These are phyloP conservation scores for Macroramphosus scolopax DNA, from an alignment of 2,797 vertebrate species.

Conservation along the genomic window DNA sequence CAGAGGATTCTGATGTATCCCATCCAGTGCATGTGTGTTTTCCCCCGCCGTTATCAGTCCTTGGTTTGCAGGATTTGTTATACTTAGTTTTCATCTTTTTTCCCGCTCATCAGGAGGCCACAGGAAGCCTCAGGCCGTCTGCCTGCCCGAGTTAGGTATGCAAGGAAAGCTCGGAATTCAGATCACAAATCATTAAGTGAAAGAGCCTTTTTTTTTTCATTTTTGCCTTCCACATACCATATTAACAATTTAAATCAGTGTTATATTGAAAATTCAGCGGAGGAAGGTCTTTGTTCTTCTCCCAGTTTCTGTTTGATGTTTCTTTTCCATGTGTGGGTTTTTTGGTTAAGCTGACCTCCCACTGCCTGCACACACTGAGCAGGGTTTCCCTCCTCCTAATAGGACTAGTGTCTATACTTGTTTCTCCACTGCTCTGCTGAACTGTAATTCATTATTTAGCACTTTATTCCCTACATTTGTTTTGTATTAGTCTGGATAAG, in stretches of 20 bases:
- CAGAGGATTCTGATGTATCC: no score
- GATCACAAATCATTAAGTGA: conserved; percentile 28
- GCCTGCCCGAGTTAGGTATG: conserved; percentile 30
- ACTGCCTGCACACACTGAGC: conserved; percentile 36
- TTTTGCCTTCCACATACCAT: conserved; percentile 24
- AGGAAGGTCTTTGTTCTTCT: conserved; percentile 47
- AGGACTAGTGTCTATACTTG: conserved; percentile 34
- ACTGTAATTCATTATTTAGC: conserved; percentile 39
- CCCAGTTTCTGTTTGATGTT: conserved; percentile 44
- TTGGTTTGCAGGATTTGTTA: conserved; percentile 21
- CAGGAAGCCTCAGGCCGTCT: conserved; percentile 31
- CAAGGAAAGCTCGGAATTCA: conserved; percentile 29
- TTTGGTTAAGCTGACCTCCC: conserved; percentile 39
- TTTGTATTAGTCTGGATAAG: conserved; percentile 28
- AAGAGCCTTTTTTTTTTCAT: conserved; percentile 17
- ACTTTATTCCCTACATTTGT: conserved; percentile 47
- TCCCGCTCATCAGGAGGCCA: conserved; percentile 45
- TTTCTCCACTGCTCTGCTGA: conserved; percentile 37
- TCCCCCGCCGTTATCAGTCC: neutral
- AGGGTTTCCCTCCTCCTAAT: conserved; percentile 23
- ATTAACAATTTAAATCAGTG: conserved; percentile 52
- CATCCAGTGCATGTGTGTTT: neutral
- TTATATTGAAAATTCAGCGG: conserved; percentile 21
- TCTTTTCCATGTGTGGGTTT: conserved; percentile 39
- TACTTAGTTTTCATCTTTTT: conserved; percentile 8